phyloP scores from a whole-genome alignment of 2,888 invertebrate species.

The Elysia crispata region DNA sequence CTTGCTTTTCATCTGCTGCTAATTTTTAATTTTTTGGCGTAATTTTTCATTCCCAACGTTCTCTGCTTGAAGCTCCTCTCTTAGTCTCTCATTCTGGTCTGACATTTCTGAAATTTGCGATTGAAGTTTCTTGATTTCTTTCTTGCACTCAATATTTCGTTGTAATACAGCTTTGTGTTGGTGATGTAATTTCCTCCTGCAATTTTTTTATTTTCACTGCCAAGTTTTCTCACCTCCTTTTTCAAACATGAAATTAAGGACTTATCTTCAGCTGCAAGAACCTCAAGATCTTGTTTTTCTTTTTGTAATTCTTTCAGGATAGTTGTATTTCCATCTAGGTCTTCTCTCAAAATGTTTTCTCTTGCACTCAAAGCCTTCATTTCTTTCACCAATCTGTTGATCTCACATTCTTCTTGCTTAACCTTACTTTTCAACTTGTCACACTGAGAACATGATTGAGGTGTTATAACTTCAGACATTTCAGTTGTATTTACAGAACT shows the following conservation, averaged over 20 bases:
- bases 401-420: background rate
- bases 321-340: background rate
- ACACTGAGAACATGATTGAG: background rate
- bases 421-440: background rate
- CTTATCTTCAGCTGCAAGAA: background rate
- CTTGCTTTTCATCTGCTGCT: conserved; percentile 1
- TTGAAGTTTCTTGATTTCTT: background rate
- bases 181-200: background rate
- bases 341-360: background rate
- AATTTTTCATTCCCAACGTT: background rate
- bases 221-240: background rate
- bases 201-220: background rate
- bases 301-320: background rate
- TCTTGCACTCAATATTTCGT: background rate
- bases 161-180: background rate
- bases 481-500: background rate
- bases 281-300: background rate
- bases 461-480: background rate
- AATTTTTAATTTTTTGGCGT: background rate
- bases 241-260: background rate
- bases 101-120: background rate
- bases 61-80: background rate
- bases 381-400: background rate
- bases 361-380: background rate
- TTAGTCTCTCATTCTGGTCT: background rate